Evolutionary conservation across 1,140 invertebrate species (phyloP), one percentile per base, ranked within the genome.

Genomic region (Periplaneta americana): DNA sequence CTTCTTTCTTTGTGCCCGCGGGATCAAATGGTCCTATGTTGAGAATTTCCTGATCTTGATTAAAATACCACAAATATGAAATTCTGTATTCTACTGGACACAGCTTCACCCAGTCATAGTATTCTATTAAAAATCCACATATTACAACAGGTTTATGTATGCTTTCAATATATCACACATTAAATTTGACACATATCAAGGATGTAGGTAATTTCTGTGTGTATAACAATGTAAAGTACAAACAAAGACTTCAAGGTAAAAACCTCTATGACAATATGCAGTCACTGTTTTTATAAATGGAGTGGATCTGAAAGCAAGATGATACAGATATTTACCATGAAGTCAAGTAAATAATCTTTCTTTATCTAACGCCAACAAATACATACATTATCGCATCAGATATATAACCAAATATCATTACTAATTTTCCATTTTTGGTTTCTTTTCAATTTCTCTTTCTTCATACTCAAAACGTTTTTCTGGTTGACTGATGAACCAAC

Each of bases 311-410:
- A 31, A 78, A 35, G 76, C 8, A 78, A 78, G 28, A 36, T 36
- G 34, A 36, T 15, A 78, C n/a, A 78, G 35, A 31, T 78, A 36
- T 78, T 78, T 36, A n/a, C 34, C 35, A 28, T 33, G 15, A 78
- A 37, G 34, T 78, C 76, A 78, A 22, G 35, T n/a, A 78, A 36
- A 34, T 28, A 78, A 36, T 22, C 28, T 36, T 39, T 22, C 48
- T 66, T 78, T 76, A 76, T 32, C 76, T 78, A 78, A 37, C 31
- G 28, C 76, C 35, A 78, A 78, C 6, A 78, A 78, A 36, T 39
- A 32, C 76, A 78, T 78, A 36, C 76, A 78, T 31, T 33, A 34
- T 76, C n/a, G 13, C 48, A 15, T 10, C 17, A 66, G 48, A n/a
- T 66, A 66, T 66, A 66, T 66, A 28, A 66, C 48, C 48, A 66